Evolutionary conservation across 1,140 invertebrate species (phyloP), one percentile per base, ranked within the genome.

Genomic region (Drosophila malerkotliana): DNA sequence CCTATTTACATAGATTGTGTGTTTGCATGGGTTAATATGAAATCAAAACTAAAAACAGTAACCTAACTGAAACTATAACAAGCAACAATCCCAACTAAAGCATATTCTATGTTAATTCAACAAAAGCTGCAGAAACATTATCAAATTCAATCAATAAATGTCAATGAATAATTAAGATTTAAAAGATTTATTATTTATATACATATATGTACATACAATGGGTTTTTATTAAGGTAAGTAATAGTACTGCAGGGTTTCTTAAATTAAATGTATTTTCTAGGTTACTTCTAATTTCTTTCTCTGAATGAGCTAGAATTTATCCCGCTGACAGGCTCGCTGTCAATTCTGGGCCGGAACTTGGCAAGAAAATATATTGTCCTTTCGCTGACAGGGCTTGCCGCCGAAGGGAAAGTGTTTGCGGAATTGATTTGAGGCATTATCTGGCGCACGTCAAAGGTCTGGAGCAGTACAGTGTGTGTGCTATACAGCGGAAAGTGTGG

Each of bases 91-190:
- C 15, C 15, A 37, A 49, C 48, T 59, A 77, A 73, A 37, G 60
- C 69, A 81, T 75, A 72, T 60, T 88, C 59, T 69, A 87, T 78
- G 82, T 88, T 76, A 66, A 64, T 72, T 68, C 66, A 79, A 81
- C 60, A 59, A 79, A 63, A 55, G 74, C 75, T 74, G 68, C 69
- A 79, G 61, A 76, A 85, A 72, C 52, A 85, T 88, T 88, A 88
- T 88, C 83, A 88, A 88, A 88, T 88, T 88, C 83, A 88, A 89
- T 88, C 83, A 88, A 88, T 88, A 88, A 88, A 88, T 88, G 83
- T 88, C 83, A 88, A 88, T 88, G 83, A 88, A 88, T 89, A 77
- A 84, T 84, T 80, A 84, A 79, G 41, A 39, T 24, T 24, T 12
- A 3, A 18, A 18, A 8, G 44, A 47, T 21, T 28, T 28, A 21